phyloP scores from a whole-genome alignment of 2,888 invertebrate species.

The Patella ulyssiponensis region DNA sequence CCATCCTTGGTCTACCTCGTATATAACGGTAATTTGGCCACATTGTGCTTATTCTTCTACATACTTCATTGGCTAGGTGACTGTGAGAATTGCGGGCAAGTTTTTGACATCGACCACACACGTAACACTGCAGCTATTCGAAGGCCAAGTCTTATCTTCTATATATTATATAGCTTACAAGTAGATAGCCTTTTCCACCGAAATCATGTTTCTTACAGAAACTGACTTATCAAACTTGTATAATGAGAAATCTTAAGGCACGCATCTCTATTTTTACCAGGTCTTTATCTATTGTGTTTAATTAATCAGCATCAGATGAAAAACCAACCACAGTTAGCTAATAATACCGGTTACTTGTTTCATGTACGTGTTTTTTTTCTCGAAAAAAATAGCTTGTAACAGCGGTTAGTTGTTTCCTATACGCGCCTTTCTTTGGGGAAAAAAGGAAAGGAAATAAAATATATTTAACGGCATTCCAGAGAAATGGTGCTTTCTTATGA shows the following conservation, averaged over 20 bases:
- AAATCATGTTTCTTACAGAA: conserved; percentile 7
- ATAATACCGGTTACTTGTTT: no score
- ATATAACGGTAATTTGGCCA: neutral
- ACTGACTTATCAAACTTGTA: conserved; percentile 4
- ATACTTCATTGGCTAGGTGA: neutral
- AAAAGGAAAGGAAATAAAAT: no score
- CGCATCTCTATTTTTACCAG: no score
- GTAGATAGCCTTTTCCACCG: neutral
- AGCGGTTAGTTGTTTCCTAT: no score
- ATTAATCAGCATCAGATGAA: no score
- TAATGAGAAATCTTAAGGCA: neutral
- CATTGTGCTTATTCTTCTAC: neutral
- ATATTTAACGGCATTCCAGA: no score
- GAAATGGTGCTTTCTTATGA: no score
- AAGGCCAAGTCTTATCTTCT: neutral
- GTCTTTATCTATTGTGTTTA: no score
- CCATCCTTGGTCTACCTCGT: neutral
- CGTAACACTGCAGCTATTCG: neutral
- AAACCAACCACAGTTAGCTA: no score
- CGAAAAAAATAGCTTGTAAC: no score
- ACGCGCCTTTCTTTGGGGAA: no score
- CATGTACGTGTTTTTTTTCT: no score
- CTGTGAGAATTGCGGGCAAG: neutral
- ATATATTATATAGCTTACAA: conserved; percentile 4
- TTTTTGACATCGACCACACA: conserved; percentile 10